Conservation (phyloP, 2,797 vertebrate species). For the Chrosomus eos region DNA sequence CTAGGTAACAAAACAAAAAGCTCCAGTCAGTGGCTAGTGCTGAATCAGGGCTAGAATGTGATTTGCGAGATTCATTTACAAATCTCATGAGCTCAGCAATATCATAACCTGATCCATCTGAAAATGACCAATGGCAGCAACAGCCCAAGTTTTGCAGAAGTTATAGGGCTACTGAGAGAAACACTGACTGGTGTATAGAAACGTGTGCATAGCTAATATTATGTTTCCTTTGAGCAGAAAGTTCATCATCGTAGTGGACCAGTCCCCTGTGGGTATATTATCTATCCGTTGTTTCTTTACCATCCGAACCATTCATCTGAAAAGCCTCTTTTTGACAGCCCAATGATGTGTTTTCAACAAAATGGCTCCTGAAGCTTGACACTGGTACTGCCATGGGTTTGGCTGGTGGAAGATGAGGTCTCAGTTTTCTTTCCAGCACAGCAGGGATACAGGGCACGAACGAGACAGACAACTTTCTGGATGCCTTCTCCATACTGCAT, state of each 20-base stretch:
- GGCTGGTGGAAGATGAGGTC: neutral
- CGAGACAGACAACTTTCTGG: constrained; percentile 3
- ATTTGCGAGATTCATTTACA: constrained; percentile 76
- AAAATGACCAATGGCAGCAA: constrained; percentile 38
- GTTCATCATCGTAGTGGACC: neutral
- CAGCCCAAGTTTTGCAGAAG: neutral
- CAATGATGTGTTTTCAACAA: constrained; percentile 11
- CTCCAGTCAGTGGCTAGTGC: constrained; percentile 68
- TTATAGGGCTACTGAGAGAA: constrained; percentile 23
- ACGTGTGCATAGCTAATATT: constrained; percentile 13
- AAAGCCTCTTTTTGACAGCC: neutral
- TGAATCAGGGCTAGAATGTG: constrained; percentile 71
- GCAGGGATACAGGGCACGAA: neutral
- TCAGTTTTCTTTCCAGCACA: neutral
- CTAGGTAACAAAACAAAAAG: constrained; percentile 59
- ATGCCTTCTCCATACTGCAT: neutral
- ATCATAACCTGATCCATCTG: constrained; percentile 48
- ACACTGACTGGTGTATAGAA: constrained; percentile 21
- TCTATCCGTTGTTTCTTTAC: neutral
- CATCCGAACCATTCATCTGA: neutral
- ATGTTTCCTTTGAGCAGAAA: constrained; percentile 8
- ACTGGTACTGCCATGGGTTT: neutral
- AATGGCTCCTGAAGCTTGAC: neutral
- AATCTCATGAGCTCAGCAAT: constrained; percentile 72
- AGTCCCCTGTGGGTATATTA: neutral